Conservation (phyloP, 2,797 vertebrate genomes). For the Chiloscyllium punctatum region DNA sequence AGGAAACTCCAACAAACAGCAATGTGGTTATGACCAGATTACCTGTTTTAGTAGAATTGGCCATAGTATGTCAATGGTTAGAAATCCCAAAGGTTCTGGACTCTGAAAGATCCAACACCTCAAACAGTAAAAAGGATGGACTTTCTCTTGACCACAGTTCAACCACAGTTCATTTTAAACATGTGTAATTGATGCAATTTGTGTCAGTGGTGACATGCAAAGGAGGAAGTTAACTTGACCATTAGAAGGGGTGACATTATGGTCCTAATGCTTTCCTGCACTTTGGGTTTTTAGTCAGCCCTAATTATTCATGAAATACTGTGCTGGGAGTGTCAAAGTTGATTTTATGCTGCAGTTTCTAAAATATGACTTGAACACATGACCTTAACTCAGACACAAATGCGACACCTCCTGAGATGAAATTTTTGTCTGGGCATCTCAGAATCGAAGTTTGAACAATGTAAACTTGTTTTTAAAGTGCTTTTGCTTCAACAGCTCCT, state of each 20-base stretch:
- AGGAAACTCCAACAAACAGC: not conserved
- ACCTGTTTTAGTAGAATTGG: not conserved
- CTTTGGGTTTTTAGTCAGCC: too few relatives aligned
- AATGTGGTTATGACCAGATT: not conserved
- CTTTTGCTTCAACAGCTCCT: too few relatives aligned
- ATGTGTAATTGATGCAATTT: not conserved
- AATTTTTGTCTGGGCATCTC: not conserved
- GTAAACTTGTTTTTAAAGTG: not conserved
- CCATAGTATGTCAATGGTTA: not conserved
- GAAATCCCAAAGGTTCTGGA: not conserved
- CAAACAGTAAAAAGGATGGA: not conserved
- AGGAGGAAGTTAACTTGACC: not conserved
- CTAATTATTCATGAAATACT: not conserved
- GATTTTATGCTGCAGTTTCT: not conserved
- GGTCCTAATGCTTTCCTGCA: not conserved
- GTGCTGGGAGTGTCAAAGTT: not conserved
- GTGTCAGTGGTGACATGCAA: not conserved
- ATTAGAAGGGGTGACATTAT: not conserved
- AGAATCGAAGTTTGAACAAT: not conserved
- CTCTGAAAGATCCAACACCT: not conserved
- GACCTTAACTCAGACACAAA: not conserved
- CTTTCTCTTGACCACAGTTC: not conserved
- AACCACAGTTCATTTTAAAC: not conserved
- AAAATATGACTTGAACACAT: not conserved
- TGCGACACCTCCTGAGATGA: too few relatives aligned